These are phyloP conservation scores for Thecophora atra DNA, from an alignment of 2,888 invertebrate species.

Conservation along the genomic window DNA sequence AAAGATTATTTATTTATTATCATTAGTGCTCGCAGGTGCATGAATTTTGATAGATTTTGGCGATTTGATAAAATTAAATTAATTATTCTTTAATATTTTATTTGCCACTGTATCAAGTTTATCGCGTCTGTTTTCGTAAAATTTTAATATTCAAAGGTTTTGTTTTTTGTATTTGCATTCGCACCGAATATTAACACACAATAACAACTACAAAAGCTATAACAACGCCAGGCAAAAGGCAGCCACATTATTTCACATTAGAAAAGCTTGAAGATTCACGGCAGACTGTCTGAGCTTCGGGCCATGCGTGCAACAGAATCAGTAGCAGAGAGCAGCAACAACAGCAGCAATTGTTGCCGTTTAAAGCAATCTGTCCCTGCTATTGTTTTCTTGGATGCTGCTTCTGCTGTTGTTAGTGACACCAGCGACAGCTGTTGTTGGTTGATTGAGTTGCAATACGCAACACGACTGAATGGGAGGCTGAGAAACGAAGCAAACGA, in stretches of 20 bases:
- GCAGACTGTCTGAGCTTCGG: background rate
- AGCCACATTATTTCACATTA: background rate
- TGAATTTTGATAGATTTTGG: too few species aligned
- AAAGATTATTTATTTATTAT: too few species aligned
- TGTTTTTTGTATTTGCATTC: background rate
- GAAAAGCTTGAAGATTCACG: background rate
- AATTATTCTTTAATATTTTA: background rate
- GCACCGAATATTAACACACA: background rate
- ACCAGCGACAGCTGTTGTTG: constrained; percentile 15
- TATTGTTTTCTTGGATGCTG: constrained; percentile 21
- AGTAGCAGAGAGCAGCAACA: background rate
- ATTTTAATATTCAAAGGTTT: background rate
- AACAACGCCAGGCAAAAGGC: background rate
- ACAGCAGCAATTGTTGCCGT: constrained; percentile 17
- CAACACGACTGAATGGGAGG: background rate
- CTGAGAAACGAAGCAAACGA: background rate
- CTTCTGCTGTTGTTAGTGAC: constrained; percentile 14
- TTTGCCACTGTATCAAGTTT: background rate
- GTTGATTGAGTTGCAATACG: constrained; percentile 8
- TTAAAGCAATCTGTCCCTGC: constrained; percentile 17
- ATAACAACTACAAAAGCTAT: background rate
- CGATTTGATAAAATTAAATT: background rate
- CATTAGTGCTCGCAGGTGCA: too few species aligned
- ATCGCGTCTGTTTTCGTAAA: background rate
- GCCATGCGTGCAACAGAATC: constrained; percentile 9